A percentile compares a stretch with the other conserved stretches of the same genome.
These are phyloP conservation scores for Bombus terrestris DNA, from an alignment of 1,140 invertebrate genomes.

Conservation along the genomic window DNA sequence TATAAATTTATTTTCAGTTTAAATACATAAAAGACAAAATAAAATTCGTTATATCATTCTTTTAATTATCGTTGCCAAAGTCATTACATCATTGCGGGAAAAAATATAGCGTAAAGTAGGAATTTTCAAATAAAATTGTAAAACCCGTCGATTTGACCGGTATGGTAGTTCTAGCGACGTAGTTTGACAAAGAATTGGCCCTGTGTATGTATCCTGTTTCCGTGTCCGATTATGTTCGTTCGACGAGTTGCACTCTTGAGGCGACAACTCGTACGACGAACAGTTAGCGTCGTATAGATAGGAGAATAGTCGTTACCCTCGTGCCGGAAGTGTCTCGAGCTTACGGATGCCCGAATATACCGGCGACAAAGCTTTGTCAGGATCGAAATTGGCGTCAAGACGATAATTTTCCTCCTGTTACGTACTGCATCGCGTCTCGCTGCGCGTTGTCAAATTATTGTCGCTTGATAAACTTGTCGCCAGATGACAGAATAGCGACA, in stretches of 20 bases:
- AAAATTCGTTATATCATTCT: too few relatives aligned
- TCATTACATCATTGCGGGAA: rapidly evolving
- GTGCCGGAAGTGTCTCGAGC: conserved; percentile 36
- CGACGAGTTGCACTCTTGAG: conserved; percentile 11
- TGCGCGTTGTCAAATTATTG: conserved; percentile 59
- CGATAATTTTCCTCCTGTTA: conserved; percentile 58
- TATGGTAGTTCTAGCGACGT: too few relatives aligned
- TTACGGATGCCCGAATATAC: conserved; percentile 38
- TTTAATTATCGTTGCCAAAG: too few relatives aligned
- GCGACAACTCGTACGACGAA: not conserved
- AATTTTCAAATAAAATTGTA: too few relatives aligned
- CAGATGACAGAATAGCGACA: not conserved
- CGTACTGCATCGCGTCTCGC: conserved; percentile 13
- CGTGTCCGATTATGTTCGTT: not conserved
- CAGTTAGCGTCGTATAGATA: conserved; percentile 3
- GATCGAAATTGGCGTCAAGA: conserved; percentile 63
- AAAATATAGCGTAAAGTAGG: too few relatives aligned
- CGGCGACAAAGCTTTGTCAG: conserved; percentile 49
- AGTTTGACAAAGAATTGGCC: conserved; percentile 30
- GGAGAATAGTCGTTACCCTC: conserved; percentile 29
- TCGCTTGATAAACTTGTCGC: conserved; percentile 46
- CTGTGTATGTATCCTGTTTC: conserved; percentile 28
- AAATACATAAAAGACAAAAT: too few relatives aligned
- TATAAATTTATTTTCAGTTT: too few relatives aligned
- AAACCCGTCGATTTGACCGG: rapidly evolving